These are phyloP conservation scores for Danio jaintianensis DNA, from an alignment of 2,797 vertebrate species.

Conservation along the genomic window DNA sequence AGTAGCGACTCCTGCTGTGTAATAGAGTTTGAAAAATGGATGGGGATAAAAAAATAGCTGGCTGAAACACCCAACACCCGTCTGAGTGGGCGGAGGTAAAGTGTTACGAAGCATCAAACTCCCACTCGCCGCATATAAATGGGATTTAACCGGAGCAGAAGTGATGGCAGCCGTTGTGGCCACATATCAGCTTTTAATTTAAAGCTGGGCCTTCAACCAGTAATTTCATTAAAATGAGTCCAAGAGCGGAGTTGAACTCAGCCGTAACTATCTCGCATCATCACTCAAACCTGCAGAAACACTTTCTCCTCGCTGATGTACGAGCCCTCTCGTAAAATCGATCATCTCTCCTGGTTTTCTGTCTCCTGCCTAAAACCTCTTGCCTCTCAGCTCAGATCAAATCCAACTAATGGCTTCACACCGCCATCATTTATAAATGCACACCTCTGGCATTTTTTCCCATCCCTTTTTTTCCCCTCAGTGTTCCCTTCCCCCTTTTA, in stretches of 20 bases:
- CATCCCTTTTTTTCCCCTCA: not conserved
- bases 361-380: conserved; percentile 38
- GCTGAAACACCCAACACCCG: not conserved
- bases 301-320: conserved; percentile 40
- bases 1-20: conserved; percentile 9
- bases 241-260: conserved; percentile 32
- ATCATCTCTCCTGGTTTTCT: conserved; percentile 47
- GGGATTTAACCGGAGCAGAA: conserved; percentile 46
- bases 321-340: conserved; percentile 32
- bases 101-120: conserved; percentile 24
- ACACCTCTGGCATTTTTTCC: conserved; percentile 32
- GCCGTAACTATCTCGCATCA: conserved; percentile 26
- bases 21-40: conserved; percentile 37
- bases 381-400: conserved; percentile 42
- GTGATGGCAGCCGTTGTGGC: conserved; percentile 37
- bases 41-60: conserved; percentile 16
- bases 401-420: conserved; percentile 45
- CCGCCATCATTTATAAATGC: conserved; percentile 54
- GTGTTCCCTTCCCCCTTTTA: not conserved
- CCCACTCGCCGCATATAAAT: conserved; percentile 33
- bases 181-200: conserved; percentile 53
- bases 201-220: conserved; percentile 47
- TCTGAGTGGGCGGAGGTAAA: conserved; percentile 23
- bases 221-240: conserved; percentile 55
- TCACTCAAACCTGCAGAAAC: conserved; percentile 44